phyloP scores from a whole-genome alignment of 64 coral and sea anemone genomes.

The Montipora capricornis region DNA sequence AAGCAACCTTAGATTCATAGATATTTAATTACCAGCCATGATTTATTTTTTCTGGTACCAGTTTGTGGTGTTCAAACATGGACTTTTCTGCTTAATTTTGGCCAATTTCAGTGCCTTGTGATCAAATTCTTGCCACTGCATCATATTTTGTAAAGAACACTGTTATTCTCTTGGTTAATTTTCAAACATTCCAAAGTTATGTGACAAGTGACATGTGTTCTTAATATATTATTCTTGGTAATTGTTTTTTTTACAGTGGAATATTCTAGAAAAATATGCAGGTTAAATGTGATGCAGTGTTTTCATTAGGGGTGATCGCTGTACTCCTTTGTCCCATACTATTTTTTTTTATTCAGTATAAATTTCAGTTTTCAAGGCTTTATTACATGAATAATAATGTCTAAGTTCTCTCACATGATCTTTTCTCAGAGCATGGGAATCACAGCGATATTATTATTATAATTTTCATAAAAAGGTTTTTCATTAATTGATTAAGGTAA shows the following conservation, averaged over 20 bases:
- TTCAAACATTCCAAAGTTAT: neutral
- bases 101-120: too few species aligned
- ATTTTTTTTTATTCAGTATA: too few species aligned
- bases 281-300: neutral
- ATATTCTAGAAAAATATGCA: neutral
- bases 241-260: neutral
- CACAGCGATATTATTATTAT: too few species aligned
- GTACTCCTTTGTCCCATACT: neutral
- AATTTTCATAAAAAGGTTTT: too few species aligned
- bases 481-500: too few species aligned
- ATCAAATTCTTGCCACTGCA: too few species aligned
- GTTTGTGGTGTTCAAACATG: neutral
- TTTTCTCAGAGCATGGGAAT: neutral
- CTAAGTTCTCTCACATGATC: neutral
- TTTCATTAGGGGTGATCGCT: neutral
- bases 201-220: constrained; percentile 2
- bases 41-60: neutral
- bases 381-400: neutral
- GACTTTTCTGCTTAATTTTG: neutral
- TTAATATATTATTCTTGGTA: neutral
- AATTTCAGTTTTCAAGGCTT: neutral
- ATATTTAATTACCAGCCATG: neutral
- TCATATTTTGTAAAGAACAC: neutral
- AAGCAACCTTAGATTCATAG: constrained; percentile 1
- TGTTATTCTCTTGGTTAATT: neutral